phyloP scores from a whole-genome alignment of 1,140 invertebrate genomes.

The Ooceraea biroi region DNA sequence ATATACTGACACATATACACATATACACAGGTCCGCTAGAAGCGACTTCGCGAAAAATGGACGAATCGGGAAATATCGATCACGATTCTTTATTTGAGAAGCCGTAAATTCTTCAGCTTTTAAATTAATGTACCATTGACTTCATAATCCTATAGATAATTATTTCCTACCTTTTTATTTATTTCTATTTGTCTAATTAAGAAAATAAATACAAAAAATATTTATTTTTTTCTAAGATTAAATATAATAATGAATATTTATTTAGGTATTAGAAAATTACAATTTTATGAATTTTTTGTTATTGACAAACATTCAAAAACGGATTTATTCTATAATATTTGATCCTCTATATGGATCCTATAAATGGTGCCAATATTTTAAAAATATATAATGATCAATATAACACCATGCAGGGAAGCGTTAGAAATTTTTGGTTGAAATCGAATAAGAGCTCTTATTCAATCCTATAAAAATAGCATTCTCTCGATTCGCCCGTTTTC shows the following conservation, averaged over 20 bases:
- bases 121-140: not conserved
- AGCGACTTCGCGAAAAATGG: conserved; percentile 13
- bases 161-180: not conserved
- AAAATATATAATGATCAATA: not conserved
- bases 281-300: no score
- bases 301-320: not conserved
- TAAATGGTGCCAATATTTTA: not conserved
- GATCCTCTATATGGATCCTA: not conserved
- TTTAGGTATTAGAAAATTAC: not conserved
- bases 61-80: not conserved
- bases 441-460: not conserved
- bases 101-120: not conserved
- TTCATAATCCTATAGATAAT: not conserved
- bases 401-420: not conserved
- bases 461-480: not conserved
- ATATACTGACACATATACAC: conserved; percentile 1
- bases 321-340: not conserved
- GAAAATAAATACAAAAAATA: not conserved
- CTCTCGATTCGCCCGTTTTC: conserved; percentile 30
- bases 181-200: not conserved
- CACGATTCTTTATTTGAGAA: not conserved
- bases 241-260: conserved; percentile 4
- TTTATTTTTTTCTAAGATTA: not conserved
- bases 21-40: not conserved
- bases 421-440: not conserved